A percentile compares a stretch with the other conserved stretches of the same genome.
phyloP scores from a whole-genome alignment of 1,140 invertebrate genomes.

The Pseudomyrmex cubaensis region DNA sequence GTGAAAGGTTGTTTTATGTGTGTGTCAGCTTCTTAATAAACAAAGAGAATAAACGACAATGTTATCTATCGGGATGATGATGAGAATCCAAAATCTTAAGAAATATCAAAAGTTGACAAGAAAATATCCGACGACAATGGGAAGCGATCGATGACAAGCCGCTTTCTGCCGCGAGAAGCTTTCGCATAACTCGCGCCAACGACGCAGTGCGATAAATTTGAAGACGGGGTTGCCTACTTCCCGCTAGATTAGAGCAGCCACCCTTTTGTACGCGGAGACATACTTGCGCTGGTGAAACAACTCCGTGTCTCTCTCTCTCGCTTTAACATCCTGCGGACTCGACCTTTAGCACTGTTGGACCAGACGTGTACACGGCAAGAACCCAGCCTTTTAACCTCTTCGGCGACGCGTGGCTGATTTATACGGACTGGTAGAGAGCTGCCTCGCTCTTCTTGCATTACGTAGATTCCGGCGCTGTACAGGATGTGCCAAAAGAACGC shows the following conservation, averaged over 20 bases:
- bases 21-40: constrained; percentile 5
- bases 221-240: constrained; percentile 31
- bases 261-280: constrained; percentile 23
- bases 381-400: constrained; percentile 72
- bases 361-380: constrained; percentile 54
- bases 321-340: constrained; percentile 53
- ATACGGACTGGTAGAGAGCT: constrained; percentile 64
- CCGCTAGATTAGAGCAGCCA: constrained; percentile 15
- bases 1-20: not conserved
- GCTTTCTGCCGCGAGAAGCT: constrained; percentile 52
- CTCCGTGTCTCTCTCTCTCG: constrained; percentile 30
- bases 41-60: not conserved
- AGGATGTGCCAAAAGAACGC: constrained; percentile 25
- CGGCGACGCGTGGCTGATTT: constrained; percentile 77
- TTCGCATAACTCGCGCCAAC: constrained; percentile 59
- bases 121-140: constrained; percentile 9
- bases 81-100: constrained; percentile 36
- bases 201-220: constrained; percentile 71
- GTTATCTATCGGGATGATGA: constrained; percentile 12
- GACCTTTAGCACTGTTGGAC: constrained; percentile 69
- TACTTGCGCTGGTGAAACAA: constrained; percentile 9
- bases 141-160: constrained; percentile 44
- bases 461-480: not conserved
- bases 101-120: constrained; percentile 35
- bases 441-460: constrained; percentile 24